Evolutionary conservation across 2,888 invertebrate genomes (phyloP), one percentile per base, ranked within the genome.

Genomic region (Blastobasis lacticolella): DNA sequence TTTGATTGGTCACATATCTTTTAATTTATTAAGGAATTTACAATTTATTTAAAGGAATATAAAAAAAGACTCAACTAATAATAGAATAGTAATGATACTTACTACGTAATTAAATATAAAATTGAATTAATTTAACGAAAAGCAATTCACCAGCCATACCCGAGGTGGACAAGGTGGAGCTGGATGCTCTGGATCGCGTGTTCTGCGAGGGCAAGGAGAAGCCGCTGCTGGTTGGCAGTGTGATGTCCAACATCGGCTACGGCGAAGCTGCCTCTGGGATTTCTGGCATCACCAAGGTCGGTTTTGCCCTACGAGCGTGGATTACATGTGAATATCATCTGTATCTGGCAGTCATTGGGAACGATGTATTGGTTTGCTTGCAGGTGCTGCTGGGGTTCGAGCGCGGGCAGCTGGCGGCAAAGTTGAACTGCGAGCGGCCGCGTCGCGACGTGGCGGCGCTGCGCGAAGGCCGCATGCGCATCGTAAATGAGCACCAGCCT

Each of bases 381-480:
- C 89, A 85, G 85, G 79, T 85, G 0, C 55, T 84, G 7, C 82
- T 95, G 43, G 91, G 92, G 0, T 94, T 94, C 82, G 92, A 94
- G 63, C 83, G 82, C 10, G 92, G 92, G 0, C 59, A 81, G 7
- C 84, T 95, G 49, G 94, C 95, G 0, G 92, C 91, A 0, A 95
- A 95, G 75, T 78, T 95, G 10, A 91, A 95, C 71, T 94, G 85
- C 68, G 78, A 87, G 0, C 77, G 69, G 0, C 92, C 94, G 0
- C 81, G 90, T 4, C 72, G 81, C 37, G 89, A 89, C 46, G 61
- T 90, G 0, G 75, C 76, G 36, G 89, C 89, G 37, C 62, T 92
- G 8, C 76, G 78, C 4, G 89, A 90, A 1, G 90, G 90, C 0
- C 78, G 86, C 45, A 75, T 90, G 43, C 64, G 83, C 63, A 87